These are phyloP conservation scores for Erannis defoliaria DNA, from an alignment of 2,888 invertebrate genomes.

Conservation along the genomic window DNA sequence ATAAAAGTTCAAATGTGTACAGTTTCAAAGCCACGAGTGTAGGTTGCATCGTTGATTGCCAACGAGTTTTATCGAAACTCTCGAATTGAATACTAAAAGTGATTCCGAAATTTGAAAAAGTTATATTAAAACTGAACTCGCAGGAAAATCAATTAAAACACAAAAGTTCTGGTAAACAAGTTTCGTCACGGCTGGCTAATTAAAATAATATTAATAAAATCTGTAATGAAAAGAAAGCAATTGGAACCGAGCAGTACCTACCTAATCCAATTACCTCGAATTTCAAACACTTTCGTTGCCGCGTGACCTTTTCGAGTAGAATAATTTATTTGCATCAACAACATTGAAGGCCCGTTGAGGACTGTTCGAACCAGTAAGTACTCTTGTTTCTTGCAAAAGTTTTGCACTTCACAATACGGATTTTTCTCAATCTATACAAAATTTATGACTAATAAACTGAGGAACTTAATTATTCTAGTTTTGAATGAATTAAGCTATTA, in stretches of 20 bases:
- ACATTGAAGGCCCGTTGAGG: constrained; percentile 31
- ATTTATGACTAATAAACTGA: too few relatives aligned
- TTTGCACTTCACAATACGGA: not conserved
- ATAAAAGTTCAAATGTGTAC: constrained; percentile 24
- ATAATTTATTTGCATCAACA: constrained; percentile 37
- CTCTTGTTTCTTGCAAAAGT: not conserved
- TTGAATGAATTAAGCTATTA: too few relatives aligned
- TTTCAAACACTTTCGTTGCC: constrained; percentile 30
- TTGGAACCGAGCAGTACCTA: constrained; percentile 39
- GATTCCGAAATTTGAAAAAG: constrained; percentile 23
- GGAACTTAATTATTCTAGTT: too few relatives aligned
- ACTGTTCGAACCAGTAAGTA: not conserved
- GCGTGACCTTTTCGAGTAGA: constrained; percentile 36
- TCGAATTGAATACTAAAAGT: constrained; percentile 26
- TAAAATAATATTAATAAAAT: constrained; percentile 38
- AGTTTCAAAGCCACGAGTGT: constrained; percentile 8
- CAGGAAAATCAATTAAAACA: constrained; percentile 29
- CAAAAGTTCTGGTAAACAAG: constrained; percentile 26
- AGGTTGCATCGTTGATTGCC: constrained; percentile 26
- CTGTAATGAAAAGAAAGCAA: constrained; percentile 41
- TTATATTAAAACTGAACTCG: constrained; percentile 27
- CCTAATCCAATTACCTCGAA: constrained; percentile 42
- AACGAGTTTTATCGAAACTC: constrained; percentile 22
- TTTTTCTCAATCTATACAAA: too few relatives aligned
- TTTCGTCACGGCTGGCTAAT: constrained; percentile 34